phyloP scores from a whole-genome alignment of 2,888 invertebrate species.

The Ectobius pallidus region DNA sequence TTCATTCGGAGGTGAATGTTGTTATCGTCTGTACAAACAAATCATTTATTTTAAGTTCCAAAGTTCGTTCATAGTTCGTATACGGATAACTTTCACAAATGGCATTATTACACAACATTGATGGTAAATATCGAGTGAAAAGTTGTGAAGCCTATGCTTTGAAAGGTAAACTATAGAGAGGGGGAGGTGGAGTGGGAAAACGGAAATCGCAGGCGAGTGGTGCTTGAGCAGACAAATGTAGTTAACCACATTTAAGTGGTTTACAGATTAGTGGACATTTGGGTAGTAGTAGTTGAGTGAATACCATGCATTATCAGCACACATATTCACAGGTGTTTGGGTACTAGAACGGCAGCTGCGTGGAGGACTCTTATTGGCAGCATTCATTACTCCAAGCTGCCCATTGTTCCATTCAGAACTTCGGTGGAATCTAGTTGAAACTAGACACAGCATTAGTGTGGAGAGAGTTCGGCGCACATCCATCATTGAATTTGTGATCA shows the following conservation, averaged over 20 bases:
- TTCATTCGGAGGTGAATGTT: too few species aligned
- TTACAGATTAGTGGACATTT: not conserved
- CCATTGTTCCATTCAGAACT: slow-evolving; percentile 3
- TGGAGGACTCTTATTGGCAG: not conserved
- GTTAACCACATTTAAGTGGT: slow-evolving; percentile 6
- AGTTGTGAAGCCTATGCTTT: too few species aligned
- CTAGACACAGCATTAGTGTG: too few species aligned
- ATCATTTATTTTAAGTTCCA: too few species aligned
- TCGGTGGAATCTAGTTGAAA: not conserved
- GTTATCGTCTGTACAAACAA: too few species aligned
- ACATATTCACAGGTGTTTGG: not conserved
- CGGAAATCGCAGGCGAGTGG: not conserved
- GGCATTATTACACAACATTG: too few species aligned
- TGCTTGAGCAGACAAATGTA: not conserved
- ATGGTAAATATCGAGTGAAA: too few species aligned
- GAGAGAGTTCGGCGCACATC: not conserved
- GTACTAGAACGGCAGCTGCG: not conserved
- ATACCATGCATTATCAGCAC: not conserved
- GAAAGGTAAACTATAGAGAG: too few species aligned
- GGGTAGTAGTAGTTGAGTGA: too few species aligned
- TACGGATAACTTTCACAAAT: too few species aligned
- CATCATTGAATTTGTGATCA: not conserved
- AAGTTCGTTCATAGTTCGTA: too few species aligned
- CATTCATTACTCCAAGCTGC: not conserved
- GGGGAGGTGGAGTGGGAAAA: not conserved